Evolutionary conservation across 2,113 vertebrate species (phyloP).

Genomic region (Lepus americanus): DNA sequence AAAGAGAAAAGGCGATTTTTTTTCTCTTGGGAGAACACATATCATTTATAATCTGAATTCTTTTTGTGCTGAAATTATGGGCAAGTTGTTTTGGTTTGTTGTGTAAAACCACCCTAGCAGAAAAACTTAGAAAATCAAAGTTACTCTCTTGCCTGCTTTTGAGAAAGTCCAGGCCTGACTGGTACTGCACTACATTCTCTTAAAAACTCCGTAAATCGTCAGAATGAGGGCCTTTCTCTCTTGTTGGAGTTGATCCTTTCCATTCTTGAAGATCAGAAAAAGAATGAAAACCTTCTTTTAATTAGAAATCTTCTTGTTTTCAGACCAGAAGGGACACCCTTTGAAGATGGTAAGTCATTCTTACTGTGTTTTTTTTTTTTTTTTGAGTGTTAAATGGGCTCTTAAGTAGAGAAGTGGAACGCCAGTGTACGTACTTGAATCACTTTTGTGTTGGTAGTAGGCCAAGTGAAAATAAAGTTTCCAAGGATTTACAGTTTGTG

Average conservation of each 20-base stretch:
- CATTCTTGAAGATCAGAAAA: conserved; percentile 50
- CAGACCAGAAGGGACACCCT: conserved; percentile 98
- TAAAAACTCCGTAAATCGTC: not conserved
- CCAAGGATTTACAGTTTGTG: conserved; percentile 20
- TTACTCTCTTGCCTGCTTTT: not conserved
- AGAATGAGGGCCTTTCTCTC: not conserved
- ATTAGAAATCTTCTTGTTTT: conserved; percentile 84
- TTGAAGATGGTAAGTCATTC: conserved; percentile 96
- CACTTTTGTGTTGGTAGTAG: conserved; percentile 22
- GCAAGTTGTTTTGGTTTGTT: not conserved
- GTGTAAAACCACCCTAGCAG: conserved; percentile 44
- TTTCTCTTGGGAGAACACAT: conserved; percentile 26
- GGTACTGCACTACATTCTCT: not conserved
- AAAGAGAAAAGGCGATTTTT: not conserved
- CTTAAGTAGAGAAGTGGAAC: conserved; percentile 39
- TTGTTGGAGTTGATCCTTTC: conserved; percentile 1
- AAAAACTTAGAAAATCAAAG: conserved; percentile 47
- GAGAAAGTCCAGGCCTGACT: not conserved
- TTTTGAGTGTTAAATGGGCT: conserved; percentile 6
- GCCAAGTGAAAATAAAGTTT: conserved; percentile 45
- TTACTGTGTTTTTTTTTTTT: conserved; percentile 48
- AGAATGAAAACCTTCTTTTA: conserved; percentile 74
- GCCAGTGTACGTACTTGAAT: conserved; percentile 12
- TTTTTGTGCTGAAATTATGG: conserved; percentile 42
- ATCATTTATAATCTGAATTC: conserved; percentile 13